Evolutionary conservation across 2,797 vertebrate species (phyloP).

Genomic region (Gorsachius magnificus): DNA sequence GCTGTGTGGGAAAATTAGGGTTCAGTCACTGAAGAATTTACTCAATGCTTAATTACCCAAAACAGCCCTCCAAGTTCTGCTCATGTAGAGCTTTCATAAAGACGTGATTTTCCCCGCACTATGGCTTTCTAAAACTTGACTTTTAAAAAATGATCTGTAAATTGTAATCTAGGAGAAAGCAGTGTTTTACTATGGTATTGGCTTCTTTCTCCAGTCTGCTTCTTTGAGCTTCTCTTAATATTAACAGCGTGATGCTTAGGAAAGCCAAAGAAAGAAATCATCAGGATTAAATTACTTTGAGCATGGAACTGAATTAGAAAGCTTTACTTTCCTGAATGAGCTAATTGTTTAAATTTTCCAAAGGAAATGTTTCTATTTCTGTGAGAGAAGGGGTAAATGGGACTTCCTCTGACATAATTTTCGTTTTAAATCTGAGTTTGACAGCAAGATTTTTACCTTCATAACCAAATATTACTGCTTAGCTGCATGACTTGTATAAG

Average conservation of each 20-base stretch:
- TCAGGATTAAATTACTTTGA: conserved; percentile 38
- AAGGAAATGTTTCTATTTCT: conserved; percentile 53
- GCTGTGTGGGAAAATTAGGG: conserved; percentile 66
- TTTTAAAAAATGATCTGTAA: conserved; percentile 7
- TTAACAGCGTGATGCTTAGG: conserved; percentile 11
- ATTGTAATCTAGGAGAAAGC: conserved; percentile 5
- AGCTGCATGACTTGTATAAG: conserved; percentile 71
- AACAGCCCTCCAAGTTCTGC: conserved; percentile 42
- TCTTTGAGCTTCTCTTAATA: background rate
- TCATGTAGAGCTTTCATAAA: conserved; percentile 50
- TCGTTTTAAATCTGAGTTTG: conserved; percentile 50
- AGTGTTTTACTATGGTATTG: background rate
- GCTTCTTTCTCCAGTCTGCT: background rate
- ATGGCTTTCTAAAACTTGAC: conserved; percentile 26
- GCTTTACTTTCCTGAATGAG: conserved; percentile 60
- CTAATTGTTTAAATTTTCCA: conserved; percentile 64
- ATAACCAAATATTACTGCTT: conserved; percentile 67
- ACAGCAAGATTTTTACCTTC: conserved; percentile 71
- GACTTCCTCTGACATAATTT: conserved; percentile 61
- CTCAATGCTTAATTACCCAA: conserved; percentile 59
- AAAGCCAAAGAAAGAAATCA: conserved; percentile 34
- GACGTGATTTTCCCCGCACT: background rate
- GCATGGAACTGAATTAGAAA: conserved; percentile 54
- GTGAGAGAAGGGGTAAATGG: conserved; percentile 41
- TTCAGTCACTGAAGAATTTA: conserved; percentile 57